A percentile compares a stretch with the other conserved stretches of the same genome.
These are phyloP conservation scores for Hemitrygon akajei DNA, from an alignment of 2,797 vertebrate species.

Conservation along the genomic window DNA sequence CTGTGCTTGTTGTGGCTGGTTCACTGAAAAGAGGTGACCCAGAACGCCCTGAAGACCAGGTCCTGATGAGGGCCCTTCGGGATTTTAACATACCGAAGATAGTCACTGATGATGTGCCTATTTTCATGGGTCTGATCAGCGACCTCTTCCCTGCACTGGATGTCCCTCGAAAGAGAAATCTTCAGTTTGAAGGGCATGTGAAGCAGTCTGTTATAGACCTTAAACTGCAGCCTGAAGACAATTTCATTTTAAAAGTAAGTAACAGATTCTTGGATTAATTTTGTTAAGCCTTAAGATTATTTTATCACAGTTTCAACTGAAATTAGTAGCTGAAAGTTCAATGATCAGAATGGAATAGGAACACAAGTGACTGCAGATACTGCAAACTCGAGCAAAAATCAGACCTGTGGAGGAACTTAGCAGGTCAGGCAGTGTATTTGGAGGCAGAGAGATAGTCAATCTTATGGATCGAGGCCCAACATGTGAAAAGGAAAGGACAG, in stretches of 20 bases:
- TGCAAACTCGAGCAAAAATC: no score
- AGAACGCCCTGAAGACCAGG: constrained; percentile 77
- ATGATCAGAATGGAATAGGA: background rate
- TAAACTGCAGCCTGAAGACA: constrained; percentile 83
- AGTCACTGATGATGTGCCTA: constrained; percentile 80
- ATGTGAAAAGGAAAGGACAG: no score
- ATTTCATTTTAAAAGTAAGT: constrained; percentile 84
- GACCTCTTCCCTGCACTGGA: constrained; percentile 86
- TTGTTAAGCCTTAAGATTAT: background rate
- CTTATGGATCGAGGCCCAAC: no score
- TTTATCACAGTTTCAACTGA: background rate
- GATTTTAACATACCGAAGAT: constrained; percentile 95
- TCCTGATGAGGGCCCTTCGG: constrained; percentile 85
- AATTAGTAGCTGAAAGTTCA: background rate
- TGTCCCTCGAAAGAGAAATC: constrained; percentile 76
- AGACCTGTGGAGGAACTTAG: no score
- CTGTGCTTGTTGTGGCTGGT: constrained; percentile 85
- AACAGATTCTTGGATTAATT: background rate
- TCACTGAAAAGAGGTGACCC: constrained; percentile 85
- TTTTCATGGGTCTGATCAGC: constrained; percentile 85
- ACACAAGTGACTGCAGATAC: no score
- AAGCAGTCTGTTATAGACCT: constrained; percentile 77
- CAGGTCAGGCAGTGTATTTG: no score
- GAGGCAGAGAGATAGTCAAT: no score
- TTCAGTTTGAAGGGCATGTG: constrained; percentile 73